Percentiles rank a stretch among this genome's conserved stretches.
phyloP scores from a whole-genome alignment of 2,113 vertebrate species.

The Ursus arctos region DNA sequence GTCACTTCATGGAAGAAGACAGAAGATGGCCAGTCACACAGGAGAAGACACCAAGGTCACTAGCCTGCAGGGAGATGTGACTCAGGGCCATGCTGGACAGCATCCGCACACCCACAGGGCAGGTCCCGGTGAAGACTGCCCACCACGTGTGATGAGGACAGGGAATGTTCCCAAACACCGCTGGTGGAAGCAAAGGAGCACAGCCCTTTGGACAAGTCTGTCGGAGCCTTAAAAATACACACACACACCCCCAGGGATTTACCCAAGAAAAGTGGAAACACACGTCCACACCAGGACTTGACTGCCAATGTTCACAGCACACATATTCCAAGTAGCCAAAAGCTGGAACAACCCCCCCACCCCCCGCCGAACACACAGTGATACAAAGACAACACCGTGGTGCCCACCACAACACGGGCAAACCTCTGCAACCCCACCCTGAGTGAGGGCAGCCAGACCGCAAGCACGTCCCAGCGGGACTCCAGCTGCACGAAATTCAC shows the following conservation, averaged over 20 bases:
- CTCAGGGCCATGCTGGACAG: neutral
- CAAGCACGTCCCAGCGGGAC: neutral
- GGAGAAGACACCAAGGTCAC: too few relatives aligned
- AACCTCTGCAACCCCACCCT: neutral
- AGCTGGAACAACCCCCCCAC: neutral
- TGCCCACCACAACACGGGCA: rapidly evolving
- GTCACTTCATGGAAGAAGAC: neutral
- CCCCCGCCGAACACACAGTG: rapidly evolving
- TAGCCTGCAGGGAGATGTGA: rapidly evolving
- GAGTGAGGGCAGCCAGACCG: neutral
- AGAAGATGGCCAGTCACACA: neutral
- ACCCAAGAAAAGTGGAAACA: neutral
- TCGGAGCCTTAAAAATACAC: neutral
- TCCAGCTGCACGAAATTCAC: neutral
- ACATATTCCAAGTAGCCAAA: too few relatives aligned
- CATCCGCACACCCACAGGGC: too few relatives aligned
- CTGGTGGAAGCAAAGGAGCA: neutral
- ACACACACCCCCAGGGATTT: rapidly evolving
- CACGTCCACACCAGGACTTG: neutral
- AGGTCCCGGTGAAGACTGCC: too few relatives aligned
- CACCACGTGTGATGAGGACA: rapidly evolving
- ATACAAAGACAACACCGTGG: neutral
- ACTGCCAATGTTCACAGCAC: rapidly evolving
- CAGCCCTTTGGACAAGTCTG: neutral
- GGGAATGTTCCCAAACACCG: neutral